phyloP scores from a whole-genome alignment of 2,113 vertebrate species.

The Choloepus hoffmanni region DNA sequence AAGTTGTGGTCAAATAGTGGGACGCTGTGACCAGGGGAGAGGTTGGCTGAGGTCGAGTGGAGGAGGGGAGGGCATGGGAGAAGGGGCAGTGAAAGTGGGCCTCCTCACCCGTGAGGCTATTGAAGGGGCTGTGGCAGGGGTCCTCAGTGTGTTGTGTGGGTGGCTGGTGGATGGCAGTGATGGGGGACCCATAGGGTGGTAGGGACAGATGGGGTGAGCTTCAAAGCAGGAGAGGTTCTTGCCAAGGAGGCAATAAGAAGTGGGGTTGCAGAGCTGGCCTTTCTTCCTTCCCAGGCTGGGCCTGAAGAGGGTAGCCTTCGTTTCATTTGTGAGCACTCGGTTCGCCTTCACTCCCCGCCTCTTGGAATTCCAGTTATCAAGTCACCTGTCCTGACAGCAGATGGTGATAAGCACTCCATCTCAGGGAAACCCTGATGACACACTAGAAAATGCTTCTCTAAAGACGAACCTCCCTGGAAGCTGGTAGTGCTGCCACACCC shows the following conservation, averaged over 20 bases:
- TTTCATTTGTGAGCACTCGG: fast-evolving
- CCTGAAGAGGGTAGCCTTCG: neutral
- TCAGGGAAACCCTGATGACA: neutral
- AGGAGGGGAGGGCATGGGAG: neutral
- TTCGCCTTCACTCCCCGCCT: neutral
- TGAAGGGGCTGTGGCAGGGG: neutral
- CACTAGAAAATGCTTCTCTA: neutral
- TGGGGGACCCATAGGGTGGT: fast-evolving
- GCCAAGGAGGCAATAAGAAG: neutral
- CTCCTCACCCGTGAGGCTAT: neutral
- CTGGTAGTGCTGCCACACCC: too few species aligned
- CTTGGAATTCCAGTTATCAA: too few species aligned
- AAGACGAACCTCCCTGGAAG: neutral
- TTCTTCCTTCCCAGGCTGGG: too few species aligned
- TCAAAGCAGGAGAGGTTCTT: neutral
- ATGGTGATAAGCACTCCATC: neutral
- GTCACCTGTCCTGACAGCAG: neutral
- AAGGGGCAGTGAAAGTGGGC: fast-evolving
- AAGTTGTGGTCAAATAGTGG: neutral
- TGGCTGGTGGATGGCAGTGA: fast-evolving
- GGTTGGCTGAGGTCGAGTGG: neutral
- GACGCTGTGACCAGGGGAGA: neutral
- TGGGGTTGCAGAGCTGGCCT: neutral
- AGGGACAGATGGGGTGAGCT: fast-evolving
- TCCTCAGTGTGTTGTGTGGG: neutral